Percentiles rank a stretch among this genome's conserved stretches.
Conservation (phyloP, 2,888 invertebrate genomes). For the Marasmarcha lunaedactyla region DNA sequence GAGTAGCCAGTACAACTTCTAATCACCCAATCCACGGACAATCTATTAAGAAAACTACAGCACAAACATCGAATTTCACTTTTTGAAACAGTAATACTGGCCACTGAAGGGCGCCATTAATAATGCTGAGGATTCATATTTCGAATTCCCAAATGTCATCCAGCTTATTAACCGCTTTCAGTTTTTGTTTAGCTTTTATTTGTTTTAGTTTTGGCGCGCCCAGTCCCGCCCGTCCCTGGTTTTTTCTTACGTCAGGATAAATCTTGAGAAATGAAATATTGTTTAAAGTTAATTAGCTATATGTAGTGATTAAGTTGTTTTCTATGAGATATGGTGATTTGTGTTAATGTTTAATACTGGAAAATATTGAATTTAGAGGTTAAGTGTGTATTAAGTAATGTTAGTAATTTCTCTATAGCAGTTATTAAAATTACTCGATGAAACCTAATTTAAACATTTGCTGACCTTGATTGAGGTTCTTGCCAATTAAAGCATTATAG, state of each 20-base stretch:
- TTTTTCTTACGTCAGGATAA: conserved; percentile 42
- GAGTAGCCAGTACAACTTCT: too few species aligned
- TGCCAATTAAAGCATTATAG: too few species aligned
- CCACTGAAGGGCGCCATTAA: conserved; percentile 58
- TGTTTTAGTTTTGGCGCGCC: conserved; percentile 68
- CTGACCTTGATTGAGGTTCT: too few species aligned
- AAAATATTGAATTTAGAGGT: too few species aligned
- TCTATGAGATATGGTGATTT: conserved; percentile 26
- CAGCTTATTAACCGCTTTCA: conserved; percentile 67
- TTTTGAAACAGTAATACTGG: conserved; percentile 50
- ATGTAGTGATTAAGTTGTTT: conserved; percentile 41
- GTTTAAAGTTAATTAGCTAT: conserved; percentile 65
- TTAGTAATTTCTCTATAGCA: too few species aligned
- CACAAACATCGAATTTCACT: too few species aligned
- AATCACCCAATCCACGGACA: too few species aligned
- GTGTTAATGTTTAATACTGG: background rate
- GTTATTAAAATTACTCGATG: too few species aligned
- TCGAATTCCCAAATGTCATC: conserved; percentile 69
- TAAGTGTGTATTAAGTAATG: too few species aligned
- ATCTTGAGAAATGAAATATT: conserved; percentile 60
- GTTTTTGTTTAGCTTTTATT: conserved; percentile 66
- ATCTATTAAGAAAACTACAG: too few species aligned
- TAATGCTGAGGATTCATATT: conserved; percentile 62
- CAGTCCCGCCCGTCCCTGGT: conserved; percentile 21
- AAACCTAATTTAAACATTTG: too few species aligned